Evolutionary conservation across 2,113 vertebrate genomes (phyloP).

Genomic region (Synchiropus splendidus): DNA sequence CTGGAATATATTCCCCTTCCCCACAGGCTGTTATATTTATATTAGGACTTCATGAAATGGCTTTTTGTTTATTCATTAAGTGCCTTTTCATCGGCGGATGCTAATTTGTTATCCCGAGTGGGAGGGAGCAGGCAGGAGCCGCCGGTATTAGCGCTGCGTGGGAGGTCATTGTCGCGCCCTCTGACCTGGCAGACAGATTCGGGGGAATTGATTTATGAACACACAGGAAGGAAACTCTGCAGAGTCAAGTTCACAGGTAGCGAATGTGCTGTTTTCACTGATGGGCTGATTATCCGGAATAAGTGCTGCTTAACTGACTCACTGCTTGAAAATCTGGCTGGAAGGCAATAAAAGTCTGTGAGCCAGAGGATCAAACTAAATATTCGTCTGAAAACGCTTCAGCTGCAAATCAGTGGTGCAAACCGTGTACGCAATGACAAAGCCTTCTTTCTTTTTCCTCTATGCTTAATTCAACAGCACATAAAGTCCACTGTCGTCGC

Average conservation of each 20-base stretch:
- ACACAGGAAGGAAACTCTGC: slow-evolving; percentile 7
- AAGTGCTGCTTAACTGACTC: slow-evolving; percentile 4
- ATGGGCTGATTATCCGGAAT: not conserved
- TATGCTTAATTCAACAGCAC: too few species aligned
- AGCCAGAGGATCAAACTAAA: too few species aligned
- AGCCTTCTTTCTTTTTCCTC: too few species aligned
- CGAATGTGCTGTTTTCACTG: slow-evolving; percentile 9
- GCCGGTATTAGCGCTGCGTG: slow-evolving; percentile 2
- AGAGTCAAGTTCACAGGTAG: not conserved
- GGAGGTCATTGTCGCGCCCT: slow-evolving; percentile 18
- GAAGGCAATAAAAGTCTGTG: too few species aligned
- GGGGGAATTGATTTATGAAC: slow-evolving; percentile 28
- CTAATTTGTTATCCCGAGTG: slow-evolving; percentile 29
- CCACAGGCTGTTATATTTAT: slow-evolving; percentile 26
- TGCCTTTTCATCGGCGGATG: slow-evolving; percentile 21
- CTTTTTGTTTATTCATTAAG: slow-evolving; percentile 46
- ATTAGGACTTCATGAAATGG: slow-evolving; percentile 35
- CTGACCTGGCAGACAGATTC: slow-evolving; percentile 15
- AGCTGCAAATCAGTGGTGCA: too few species aligned
- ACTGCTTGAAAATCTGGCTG: not conserved
- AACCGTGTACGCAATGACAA: too few species aligned
- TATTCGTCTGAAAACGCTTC: too few species aligned
- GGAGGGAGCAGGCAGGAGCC: slow-evolving; percentile 8
- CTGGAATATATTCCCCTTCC: slow-evolving; percentile 25
- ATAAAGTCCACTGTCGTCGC: too few species aligned